phyloP scores from a whole-genome alignment of 2,113 vertebrate genomes.

The Hemichromis elongatus region DNA sequence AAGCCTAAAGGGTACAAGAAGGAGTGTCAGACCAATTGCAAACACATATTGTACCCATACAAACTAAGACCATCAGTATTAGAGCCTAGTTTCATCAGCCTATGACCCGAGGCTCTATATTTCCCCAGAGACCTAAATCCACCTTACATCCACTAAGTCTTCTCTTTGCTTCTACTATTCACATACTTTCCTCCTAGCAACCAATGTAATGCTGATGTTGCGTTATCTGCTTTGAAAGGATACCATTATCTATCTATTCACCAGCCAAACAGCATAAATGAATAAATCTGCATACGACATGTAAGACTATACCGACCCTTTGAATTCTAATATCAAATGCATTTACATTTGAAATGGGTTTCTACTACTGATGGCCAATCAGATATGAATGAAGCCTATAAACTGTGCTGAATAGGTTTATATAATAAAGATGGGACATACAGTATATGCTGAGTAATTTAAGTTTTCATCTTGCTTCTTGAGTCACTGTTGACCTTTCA shows the following conservation, averaged over 20 bases:
- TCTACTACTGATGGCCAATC: neutral
- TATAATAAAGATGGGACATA: neutral
- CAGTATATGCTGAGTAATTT: neutral
- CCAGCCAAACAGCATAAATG: conserved; percentile 29
- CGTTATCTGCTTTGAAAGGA: neutral
- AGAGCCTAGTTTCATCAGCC: conserved; percentile 10
- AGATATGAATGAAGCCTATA: neutral
- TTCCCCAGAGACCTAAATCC: conserved; percentile 13
- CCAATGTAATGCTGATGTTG: conserved; percentile 15
- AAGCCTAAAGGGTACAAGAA: neutral
- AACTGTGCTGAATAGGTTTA: neutral
- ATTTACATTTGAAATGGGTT: conserved; percentile 23
- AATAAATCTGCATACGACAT: conserved; percentile 42
- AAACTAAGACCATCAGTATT: neutral
- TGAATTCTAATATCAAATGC: conserved; percentile 16
- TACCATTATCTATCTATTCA: neutral
- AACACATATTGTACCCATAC: neutral
- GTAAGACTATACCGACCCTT: neutral
- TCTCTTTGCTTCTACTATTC: neutral
- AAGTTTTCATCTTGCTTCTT: neutral
- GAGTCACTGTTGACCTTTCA: neutral
- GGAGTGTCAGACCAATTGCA: neutral
- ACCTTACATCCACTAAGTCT: neutral
- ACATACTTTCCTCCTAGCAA: conserved; percentile 5
- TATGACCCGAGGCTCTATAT: neutral